Conservation (phyloP, 2,113 vertebrate genomes). For the Pongo abelii region DNA sequence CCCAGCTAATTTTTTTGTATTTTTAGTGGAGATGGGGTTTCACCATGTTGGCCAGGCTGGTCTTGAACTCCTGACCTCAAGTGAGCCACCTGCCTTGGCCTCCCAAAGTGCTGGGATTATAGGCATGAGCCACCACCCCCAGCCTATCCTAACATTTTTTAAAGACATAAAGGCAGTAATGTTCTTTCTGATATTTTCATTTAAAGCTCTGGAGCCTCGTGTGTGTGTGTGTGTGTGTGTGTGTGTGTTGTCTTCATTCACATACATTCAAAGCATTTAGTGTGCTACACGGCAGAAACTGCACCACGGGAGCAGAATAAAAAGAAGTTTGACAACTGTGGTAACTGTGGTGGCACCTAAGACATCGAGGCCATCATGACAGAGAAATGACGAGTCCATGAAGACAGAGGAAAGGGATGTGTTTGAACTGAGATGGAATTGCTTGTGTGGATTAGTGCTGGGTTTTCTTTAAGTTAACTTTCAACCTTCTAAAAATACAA, state of each 20-base stretch:
- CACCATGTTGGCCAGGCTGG: too few species aligned
- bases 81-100: too few species aligned
- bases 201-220: not conserved
- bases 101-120: too few species aligned
- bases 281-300: not conserved
- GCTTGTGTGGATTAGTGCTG: not conserved
- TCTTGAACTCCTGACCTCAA: too few species aligned
- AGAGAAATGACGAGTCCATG: not conserved
- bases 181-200: not conserved
- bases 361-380: not conserved
- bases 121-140: too few species aligned
- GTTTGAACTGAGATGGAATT: not conserved
- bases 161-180: not conserved
- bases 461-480: not conserved
- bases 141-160: not conserved
- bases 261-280: not conserved
- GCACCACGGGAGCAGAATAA: not conserved
- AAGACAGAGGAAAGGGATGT: not conserved
- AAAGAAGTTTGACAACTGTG: not conserved
- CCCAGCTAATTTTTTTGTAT: too few species aligned
- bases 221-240: not conserved
- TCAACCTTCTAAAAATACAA: not conserved
- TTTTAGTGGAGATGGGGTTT: too few species aligned
- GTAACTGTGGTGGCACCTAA: too few species aligned
- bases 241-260: not conserved